phyloP scores from a whole-genome alignment of 2,888 invertebrate genomes.

The Meganola albula region DNA sequence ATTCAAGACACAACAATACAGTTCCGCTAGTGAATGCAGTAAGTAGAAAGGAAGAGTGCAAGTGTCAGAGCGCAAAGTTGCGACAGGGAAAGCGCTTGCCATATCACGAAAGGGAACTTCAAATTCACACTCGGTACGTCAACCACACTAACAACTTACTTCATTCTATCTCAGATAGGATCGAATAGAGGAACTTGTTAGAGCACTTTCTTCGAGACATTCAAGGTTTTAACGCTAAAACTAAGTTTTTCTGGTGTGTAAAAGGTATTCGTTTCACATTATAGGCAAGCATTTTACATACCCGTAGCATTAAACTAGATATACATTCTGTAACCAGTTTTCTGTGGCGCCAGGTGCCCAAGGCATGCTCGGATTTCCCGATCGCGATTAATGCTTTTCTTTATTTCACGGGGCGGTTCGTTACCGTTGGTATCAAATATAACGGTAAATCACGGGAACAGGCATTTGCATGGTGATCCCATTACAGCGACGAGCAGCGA shows the following conservation, averaged over 20 bases:
- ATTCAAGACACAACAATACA: conserved; percentile 17
- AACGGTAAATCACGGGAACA: conserved; percentile 59
- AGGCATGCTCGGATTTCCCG: conserved; percentile 65
- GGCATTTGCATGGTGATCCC: conserved; percentile 69
- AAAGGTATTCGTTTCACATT: background rate
- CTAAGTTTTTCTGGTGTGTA: conserved; percentile 25
- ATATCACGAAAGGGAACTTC: conserved; percentile 71
- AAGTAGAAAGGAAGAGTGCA: conserved; percentile 75
- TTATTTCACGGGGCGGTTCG: conserved; percentile 65
- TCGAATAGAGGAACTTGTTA: conserved; percentile 50
- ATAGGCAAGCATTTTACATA: conserved; percentile 34
- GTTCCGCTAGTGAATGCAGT: conserved; percentile 41
- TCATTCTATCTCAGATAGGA: conserved; percentile 51
- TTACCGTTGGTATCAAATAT: conserved; percentile 59
- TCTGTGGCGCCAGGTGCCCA: conserved; percentile 35
- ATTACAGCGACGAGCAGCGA: conserved; percentile 62
- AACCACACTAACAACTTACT: conserved; percentile 48
- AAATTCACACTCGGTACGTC: conserved; percentile 53
- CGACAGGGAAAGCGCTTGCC: conserved; percentile 68
- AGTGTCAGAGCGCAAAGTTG: conserved; percentile 61
- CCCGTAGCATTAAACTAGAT: conserved; percentile 36
- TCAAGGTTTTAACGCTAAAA: conserved; percentile 49
- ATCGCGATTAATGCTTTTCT: conserved; percentile 66
- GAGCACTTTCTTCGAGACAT: conserved; percentile 59
- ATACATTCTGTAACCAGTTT: conserved; percentile 37